These are phyloP conservation scores for Hirundichthys speculiger DNA, from an alignment of 2,113 vertebrate species.

Conservation along the genomic window DNA sequence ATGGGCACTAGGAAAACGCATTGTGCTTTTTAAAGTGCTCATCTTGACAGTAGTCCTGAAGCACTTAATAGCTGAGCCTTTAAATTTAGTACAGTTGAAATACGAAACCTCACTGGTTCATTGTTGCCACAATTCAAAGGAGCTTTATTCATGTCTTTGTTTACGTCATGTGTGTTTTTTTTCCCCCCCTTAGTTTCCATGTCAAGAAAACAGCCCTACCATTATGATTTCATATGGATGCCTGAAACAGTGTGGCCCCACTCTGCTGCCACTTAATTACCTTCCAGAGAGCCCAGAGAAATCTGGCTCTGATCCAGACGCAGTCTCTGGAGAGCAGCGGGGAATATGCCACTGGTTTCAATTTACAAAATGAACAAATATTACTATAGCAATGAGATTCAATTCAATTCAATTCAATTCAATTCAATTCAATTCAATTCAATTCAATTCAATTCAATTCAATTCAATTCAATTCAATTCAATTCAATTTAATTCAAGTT, in stretches of 20 bases:
- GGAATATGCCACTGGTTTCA: constrained; percentile 61
- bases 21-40: too few species aligned
- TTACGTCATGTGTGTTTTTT: constrained; percentile 23
- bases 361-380: constrained; percentile 58
- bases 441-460: too few species aligned
- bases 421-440: too few species aligned
- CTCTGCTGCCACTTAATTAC: constrained; percentile 78
- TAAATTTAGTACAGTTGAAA: constrained; percentile 6
- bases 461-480: too few species aligned
- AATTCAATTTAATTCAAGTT: too few species aligned
- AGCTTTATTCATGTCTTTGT: background rate
- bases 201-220: constrained; percentile 42
- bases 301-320: constrained; percentile 70
- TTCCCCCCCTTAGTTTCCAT: constrained; percentile 4
- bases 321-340: constrained; percentile 57
- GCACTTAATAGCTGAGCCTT: background rate
- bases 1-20: background rate
- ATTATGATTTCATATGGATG: constrained; percentile 63
- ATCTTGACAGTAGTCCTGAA: background rate
- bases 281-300: constrained; percentile 67
- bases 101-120: constrained; percentile 14
- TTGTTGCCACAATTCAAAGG: background rate
- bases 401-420: too few species aligned
- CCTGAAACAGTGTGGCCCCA: constrained; percentile 72
- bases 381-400: constrained; percentile 25